Evolutionary conservation across 1,140 invertebrate species (phyloP).

Genomic region (Drosophila lini): DNA sequence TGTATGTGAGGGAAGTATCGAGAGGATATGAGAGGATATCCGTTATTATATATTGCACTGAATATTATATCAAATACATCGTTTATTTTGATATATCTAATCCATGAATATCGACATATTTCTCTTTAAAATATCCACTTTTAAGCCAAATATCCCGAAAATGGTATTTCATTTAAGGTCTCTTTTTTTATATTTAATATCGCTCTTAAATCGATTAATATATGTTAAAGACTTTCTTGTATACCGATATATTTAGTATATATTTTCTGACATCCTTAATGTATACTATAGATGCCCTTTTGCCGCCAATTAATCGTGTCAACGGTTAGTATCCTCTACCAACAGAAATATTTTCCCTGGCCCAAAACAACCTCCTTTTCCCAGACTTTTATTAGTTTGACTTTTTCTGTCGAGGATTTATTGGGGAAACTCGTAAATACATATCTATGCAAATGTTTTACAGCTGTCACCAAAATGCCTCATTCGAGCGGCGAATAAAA

Average conservation of each 20-base stretch:
- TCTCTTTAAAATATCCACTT: not conserved
- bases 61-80: not conserved
- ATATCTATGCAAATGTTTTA: constrained; percentile 53
- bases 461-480: constrained; percentile 52
- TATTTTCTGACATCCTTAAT: not conserved
- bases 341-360: not conserved
- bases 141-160: too few relatives aligned
- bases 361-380: constrained; percentile 5
- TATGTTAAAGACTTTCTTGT: too few relatives aligned
- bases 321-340: not conserved
- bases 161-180: too few relatives aligned
- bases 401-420: constrained; percentile 71
- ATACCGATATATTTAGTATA: not conserved
- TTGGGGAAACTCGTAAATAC: constrained; percentile 24
- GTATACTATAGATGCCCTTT: not conserved
- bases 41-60: not conserved
- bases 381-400: constrained; percentile 71
- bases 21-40: not conserved
- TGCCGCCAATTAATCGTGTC: constrained; percentile 58
- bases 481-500: constrained; percentile 8
- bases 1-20: not conserved
- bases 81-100: not conserved
- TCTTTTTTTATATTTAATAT: not conserved
- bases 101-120: not conserved
- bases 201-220: not conserved